A percentile compares a stretch with the other conserved stretches of the same genome.
These are phyloP conservation scores for Phrynosoma blainvillii DNA, from an alignment of 2,113 vertebrate species.

Conservation along the genomic window DNA sequence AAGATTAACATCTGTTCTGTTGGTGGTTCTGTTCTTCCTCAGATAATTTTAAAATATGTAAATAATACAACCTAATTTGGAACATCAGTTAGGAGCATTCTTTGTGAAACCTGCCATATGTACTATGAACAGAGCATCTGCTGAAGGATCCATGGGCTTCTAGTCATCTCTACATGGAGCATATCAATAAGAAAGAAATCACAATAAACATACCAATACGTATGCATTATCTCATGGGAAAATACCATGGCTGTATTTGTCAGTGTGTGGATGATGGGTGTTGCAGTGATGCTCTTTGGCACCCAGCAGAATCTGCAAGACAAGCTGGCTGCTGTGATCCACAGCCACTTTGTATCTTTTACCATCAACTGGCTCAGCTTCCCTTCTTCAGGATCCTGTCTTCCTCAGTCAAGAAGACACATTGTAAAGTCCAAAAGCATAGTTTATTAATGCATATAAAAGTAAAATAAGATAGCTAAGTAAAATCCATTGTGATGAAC, in stretches of 20 bases:
- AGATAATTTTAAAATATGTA: conserved; percentile 1
- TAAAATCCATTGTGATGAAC: too few species aligned
- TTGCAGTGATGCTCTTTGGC: too few species aligned
- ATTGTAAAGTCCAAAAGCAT: too few species aligned
- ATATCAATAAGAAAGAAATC: neutral
- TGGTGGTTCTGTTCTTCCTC: neutral
- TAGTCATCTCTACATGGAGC: neutral
- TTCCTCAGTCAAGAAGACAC: too few species aligned
- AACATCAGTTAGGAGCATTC: neutral
- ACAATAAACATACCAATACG: neutral
- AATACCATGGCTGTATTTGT: neutral
- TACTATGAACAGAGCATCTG: neutral
- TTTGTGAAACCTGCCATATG: neutral
- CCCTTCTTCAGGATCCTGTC: too few species aligned
- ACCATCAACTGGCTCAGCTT: too few species aligned
- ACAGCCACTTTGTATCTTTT: too few species aligned
- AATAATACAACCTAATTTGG: neutral
- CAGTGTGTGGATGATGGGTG: too few species aligned
- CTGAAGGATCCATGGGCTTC: neutral
- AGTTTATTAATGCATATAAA: too few species aligned
- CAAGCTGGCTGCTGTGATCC: too few species aligned
- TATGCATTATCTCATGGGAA: conserved; percentile 23
- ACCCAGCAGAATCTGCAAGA: too few species aligned
- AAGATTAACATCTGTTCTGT: neutral
- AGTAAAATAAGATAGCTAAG: too few species aligned